phyloP scores from a whole-genome alignment of 2,113 vertebrate species.

The Ciconia boyciana region DNA sequence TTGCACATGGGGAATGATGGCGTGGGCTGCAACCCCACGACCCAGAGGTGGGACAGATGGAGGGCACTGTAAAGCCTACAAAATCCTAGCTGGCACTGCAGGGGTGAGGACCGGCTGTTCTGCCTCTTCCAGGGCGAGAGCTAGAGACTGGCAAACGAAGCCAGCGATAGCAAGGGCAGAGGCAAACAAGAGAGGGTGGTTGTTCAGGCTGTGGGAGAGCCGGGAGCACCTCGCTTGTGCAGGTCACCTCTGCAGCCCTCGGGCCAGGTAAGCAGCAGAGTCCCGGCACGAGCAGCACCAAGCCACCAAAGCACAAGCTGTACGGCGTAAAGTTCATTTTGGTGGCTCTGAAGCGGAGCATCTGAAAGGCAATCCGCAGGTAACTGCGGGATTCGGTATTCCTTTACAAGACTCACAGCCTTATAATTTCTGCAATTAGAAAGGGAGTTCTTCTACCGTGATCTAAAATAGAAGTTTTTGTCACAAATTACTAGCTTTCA shows the following conservation, averaged over 20 bases:
- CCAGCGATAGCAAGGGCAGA: accelerated
- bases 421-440: slow-evolving; percentile 37
- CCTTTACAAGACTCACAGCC: neutral
- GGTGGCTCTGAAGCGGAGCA: neutral
- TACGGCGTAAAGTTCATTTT: accelerated
- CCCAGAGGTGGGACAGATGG: neutral
- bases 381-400: neutral
- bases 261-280: neutral
- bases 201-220: neutral
- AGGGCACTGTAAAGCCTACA: neutral
- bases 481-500: slow-evolving; percentile 52
- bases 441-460: slow-evolving; percentile 16
- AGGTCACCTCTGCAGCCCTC: neutral
- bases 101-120: accelerated
- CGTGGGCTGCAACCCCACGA: neutral
- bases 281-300: accelerated
- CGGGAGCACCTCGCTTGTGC: accelerated
- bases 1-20: accelerated
- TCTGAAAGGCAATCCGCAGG: neutral
- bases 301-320: neutral
- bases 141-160: neutral
- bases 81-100: neutral
- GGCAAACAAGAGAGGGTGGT: neutral
- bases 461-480: slow-evolving; percentile 47
- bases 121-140: neutral